A percentile compares a stretch with the other conserved stretches of the same genome.
phyloP scores from a whole-genome alignment of 1,140 invertebrate species.

The Conus ventricosus region DNA sequence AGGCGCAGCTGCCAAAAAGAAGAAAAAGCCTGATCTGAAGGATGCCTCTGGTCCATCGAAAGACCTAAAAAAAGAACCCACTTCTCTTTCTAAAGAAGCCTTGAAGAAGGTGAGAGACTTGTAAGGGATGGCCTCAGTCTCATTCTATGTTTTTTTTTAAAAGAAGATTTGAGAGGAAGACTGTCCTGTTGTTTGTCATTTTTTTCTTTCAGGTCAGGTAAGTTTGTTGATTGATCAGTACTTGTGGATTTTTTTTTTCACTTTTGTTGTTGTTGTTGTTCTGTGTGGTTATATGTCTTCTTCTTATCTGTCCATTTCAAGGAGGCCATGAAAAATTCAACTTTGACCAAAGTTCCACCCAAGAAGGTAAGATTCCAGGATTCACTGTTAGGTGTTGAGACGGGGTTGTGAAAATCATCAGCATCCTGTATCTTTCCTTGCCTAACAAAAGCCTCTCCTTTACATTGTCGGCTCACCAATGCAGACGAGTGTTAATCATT shows the following conservation, averaged over 20 bases:
- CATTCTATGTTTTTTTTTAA: no score
- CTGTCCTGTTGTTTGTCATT: neutral
- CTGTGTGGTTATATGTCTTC: neutral
- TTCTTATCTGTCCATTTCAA: slow-evolving; percentile 4
- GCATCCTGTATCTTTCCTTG: neutral
- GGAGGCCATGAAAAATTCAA: neutral
- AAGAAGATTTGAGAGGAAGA: neutral
- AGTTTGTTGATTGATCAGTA: neutral
- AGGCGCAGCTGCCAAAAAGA: slow-evolving; percentile 28
- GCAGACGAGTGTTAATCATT: neutral
- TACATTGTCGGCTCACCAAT: neutral
- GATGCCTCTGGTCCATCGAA: slow-evolving; percentile 10
- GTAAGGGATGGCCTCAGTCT: neutral
- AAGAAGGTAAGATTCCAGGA: slow-evolving; percentile 1
- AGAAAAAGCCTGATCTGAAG: slow-evolving; percentile 42
- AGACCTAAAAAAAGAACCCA: slow-evolving; percentile 13
- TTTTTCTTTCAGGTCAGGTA: neutral
- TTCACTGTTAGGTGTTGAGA: neutral
- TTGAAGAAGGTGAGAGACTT: neutral
- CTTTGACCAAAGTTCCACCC: neutral
- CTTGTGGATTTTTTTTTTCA: neutral
- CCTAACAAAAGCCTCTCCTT: neutral
- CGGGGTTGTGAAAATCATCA: neutral
- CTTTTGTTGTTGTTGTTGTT: neutral
- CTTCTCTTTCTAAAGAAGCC: neutral